Evolutionary conservation across 1,140 invertebrate species (phyloP).

Genomic region (Heterodera schachtii): DNA sequence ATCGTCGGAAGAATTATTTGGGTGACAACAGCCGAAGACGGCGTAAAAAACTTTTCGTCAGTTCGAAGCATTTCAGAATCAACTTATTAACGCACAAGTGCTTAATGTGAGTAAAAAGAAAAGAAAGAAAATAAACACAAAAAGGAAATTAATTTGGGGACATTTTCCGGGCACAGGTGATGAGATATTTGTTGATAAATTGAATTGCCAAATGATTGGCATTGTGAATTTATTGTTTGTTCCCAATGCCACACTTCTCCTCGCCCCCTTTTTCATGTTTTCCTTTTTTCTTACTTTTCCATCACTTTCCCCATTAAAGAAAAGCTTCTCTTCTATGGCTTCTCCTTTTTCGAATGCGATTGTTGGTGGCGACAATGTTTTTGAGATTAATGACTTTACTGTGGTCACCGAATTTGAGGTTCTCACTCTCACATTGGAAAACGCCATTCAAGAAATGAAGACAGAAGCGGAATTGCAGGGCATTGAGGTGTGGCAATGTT

Average conservation of each 20-base stretch:
- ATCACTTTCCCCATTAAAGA: no score
- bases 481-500: background rate
- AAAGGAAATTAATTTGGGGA: no score
- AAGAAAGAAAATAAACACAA: no score
- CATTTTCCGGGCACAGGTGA: no score
- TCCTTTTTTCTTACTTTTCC: background rate
- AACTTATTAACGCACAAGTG: background rate
- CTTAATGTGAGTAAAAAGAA: no score
- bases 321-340: background rate
- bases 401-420: slow-evolving; percentile 52
- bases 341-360: slow-evolving; percentile 13
- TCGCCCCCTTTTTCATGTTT: no score
- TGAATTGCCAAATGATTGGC: no score
- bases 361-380: slow-evolving; percentile 46
- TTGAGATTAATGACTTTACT: slow-evolving; percentile 55
- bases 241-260: no score
- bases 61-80: slow-evolving; percentile 8
- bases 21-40: slow-evolving; percentile 59
- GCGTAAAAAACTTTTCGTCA: slow-evolving; percentile 43
- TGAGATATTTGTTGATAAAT: no score
- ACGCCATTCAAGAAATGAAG: slow-evolving; percentile 44
- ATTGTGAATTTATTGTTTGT: no score
- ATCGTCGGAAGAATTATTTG: slow-evolving; percentile 61
- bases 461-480: background rate
- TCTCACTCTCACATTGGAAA: slow-evolving; percentile 43